Evolutionary conservation across 1,140 invertebrate species (phyloP).

Genomic region (Metopolophium dirhodum): DNA sequence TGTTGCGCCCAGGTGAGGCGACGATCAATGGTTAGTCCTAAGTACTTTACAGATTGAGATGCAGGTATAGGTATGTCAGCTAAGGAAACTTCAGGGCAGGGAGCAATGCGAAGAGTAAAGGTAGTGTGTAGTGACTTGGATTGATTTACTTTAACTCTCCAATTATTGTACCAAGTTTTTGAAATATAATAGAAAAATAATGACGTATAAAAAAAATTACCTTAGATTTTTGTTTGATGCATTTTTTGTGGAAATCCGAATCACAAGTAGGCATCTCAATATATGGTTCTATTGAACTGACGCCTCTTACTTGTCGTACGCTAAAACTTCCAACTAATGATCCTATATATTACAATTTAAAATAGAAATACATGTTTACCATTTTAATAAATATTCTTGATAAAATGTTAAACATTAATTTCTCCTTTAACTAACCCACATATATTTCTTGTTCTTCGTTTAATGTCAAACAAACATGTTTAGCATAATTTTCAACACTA

Average conservation of each 20-base stretch:
- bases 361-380: neutral
- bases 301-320: neutral
- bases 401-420: neutral
- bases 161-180: too few species aligned
- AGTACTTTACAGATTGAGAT: too few species aligned
- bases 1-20: too few species aligned
- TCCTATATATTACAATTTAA: conserved; percentile 15
- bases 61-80: too few species aligned
- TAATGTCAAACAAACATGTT: conserved; percentile 20
- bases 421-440: conserved; percentile 21
- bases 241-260: conserved; percentile 46
- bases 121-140: too few species aligned
- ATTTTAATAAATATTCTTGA: neutral
- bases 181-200: neutral
- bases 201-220: neutral
- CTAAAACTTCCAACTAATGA: conserved; percentile 48
- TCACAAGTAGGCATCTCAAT: conserved; percentile 27
- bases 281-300: neutral
- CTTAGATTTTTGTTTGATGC: conserved; percentile 51
- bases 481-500: conserved; percentile 21
- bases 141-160: too few species aligned
- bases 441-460: conserved; percentile 40
- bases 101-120: too few species aligned
- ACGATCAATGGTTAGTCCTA: too few species aligned
- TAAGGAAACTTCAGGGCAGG: too few species aligned